Conservation (phyloP, 1,140 invertebrate genomes). For the Heliconius hermathena region DNA sequence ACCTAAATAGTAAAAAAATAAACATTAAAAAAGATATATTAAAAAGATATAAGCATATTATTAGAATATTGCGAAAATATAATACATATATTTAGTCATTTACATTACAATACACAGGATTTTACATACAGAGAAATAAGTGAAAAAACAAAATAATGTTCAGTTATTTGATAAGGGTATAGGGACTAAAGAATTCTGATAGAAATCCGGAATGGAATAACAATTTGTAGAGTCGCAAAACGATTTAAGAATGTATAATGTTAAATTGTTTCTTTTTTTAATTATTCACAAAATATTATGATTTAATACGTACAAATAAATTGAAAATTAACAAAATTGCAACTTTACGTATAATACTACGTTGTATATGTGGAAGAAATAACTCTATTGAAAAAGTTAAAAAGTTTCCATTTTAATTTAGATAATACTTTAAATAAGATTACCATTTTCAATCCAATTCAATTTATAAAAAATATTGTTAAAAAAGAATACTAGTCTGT, state of each 20-base stretch:
- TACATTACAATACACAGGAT: neutral
- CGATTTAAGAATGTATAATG: neutral
- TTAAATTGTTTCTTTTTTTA: neutral
- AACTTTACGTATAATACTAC: neutral
- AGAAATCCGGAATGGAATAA: conserved; percentile 22
- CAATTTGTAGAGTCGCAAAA: neutral
- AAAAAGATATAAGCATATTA: too few relatives aligned
- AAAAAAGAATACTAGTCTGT: neutral
- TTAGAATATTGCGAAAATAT: too few relatives aligned
- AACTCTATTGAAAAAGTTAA: too few relatives aligned
- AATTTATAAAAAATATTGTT: neutral
- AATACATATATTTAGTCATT: too few relatives aligned
- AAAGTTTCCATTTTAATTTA: too few relatives aligned
- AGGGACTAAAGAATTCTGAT: conserved; percentile 18
- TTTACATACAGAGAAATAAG: neutral
- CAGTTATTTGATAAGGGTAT: conserved; percentile 26
- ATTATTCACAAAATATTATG: neutral
- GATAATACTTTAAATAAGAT: neutral
- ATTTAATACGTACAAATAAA: neutral
- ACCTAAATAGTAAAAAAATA: too few relatives aligned
- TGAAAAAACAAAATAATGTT: conserved; percentile 7
- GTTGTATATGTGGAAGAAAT: neutral
- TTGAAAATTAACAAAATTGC: neutral
- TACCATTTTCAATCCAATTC: neutral
- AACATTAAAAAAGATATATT: too few relatives aligned